Conservation (phyloP, 2,113 vertebrate species). For the Bujurquina vittata region DNA sequence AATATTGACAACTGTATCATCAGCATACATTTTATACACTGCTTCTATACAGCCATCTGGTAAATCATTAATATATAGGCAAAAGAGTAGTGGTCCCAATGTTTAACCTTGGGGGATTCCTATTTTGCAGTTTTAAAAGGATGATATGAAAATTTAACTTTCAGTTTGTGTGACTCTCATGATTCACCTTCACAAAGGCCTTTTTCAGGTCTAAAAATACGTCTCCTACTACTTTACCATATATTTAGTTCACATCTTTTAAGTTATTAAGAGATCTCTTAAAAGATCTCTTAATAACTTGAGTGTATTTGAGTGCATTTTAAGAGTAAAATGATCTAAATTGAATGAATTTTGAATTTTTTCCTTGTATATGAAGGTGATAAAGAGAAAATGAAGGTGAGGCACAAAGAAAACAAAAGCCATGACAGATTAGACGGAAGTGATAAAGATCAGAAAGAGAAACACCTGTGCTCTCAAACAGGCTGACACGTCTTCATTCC, state of each 20-base stretch:
- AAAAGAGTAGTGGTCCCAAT: neutral
- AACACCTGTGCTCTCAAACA: conserved; percentile 62
- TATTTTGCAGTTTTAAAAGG: neutral
- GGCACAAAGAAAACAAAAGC: conserved; percentile 20
- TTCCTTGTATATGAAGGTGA: neutral
- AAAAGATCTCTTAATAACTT: too few relatives aligned
- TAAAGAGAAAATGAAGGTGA: neutral
- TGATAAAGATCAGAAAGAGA: conserved; percentile 65
- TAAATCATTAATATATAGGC: neutral
- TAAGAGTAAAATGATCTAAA: neutral
- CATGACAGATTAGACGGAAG: conserved; percentile 39
- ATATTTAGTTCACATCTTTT: too few relatives aligned
- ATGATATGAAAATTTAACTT: neutral
- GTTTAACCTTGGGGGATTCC: neutral
- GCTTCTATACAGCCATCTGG: neutral
- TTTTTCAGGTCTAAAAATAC: neutral
- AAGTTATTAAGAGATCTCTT: too few relatives aligned
- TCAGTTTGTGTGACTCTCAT: too few relatives aligned
- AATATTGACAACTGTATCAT: neutral
- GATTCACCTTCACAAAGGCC: neutral
- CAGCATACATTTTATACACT: neutral
- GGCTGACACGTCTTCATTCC: conserved; percentile 51
- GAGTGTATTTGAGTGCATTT: neutral
- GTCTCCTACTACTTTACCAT: neutral
- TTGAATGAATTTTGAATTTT: neutral